phyloP scores from a whole-genome alignment of 2,888 invertebrate species.

The Cenopis cana region DNA sequence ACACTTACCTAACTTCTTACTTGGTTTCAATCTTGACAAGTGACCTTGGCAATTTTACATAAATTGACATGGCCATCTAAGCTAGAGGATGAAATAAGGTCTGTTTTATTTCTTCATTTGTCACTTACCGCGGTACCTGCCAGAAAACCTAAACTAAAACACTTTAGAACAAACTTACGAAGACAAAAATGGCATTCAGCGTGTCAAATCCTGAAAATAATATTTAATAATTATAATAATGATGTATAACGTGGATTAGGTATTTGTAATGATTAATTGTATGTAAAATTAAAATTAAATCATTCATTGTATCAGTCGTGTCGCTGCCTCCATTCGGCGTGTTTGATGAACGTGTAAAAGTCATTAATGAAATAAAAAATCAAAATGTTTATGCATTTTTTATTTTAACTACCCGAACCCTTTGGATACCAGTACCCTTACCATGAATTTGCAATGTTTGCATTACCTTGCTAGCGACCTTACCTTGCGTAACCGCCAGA shows the following conservation, averaged over 20 bases:
- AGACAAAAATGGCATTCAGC: not conserved
- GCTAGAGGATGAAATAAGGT: no score
- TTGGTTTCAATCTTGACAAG: not conserved
- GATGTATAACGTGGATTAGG: slow-evolving; percentile 64
- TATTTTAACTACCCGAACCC: no score
- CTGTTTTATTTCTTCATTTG: not conserved
- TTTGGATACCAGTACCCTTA: no score
- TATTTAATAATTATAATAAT: slow-evolving; percentile 80
- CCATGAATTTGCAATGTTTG: no score
- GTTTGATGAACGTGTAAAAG: slow-evolving; percentile 75
- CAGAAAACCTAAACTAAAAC: no score
- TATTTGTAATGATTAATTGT: slow-evolving; percentile 70
- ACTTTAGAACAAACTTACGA: no score
- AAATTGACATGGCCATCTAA: no score
- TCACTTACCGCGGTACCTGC: not conserved
- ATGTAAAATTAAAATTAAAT: slow-evolving; percentile 64
- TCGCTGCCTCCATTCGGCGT: slow-evolving; percentile 78
- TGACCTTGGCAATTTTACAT: not conserved
- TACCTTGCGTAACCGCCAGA: no score
- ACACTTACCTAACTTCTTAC: not conserved
- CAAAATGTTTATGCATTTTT: slow-evolving; percentile 57
- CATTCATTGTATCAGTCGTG: slow-evolving; percentile 75
- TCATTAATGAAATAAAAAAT: slow-evolving; percentile 69
- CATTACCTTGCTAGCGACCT: no score
- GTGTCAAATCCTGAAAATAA: slow-evolving; percentile 33